Base-by-base conservation (phyloP, 2,888 invertebrate genomes). In the Mystacides longicornis region DNA sequence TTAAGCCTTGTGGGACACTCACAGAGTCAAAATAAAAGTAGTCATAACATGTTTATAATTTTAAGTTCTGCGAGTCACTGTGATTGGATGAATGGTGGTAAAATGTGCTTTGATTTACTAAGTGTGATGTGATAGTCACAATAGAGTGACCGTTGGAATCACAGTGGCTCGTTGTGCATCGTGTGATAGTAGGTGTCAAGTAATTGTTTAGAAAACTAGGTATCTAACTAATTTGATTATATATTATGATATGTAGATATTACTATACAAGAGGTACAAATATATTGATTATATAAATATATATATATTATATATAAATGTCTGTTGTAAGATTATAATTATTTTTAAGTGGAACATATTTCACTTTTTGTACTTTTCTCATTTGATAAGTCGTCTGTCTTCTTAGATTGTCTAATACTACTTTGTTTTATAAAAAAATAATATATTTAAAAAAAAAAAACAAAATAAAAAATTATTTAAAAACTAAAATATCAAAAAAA, bases 141-240 rank as follows among this genome's bases (percentile, higher is more conserved):
- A 37, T 14, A 37, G 37, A 37, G 14, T 37, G 37, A 7, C n/a
- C 14, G 37, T 14, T 7, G 27, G n/a, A n/a, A 27, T 11, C 16
- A 14, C 37, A 37, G 37, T 14, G 14, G 4, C 37, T 37, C 16
- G 14, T 3, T 37, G 37, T 37, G 37, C n/a, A 50, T 58, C 52
- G 58, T 59, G 61, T 61, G 61, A 61, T 61, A 61, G 61, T 59
- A 59, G 57, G 59, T 59, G 59, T 61, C 57, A 46, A 51, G 50
- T 59, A 52, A 53, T 56, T 52, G 33, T 37, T 21, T 52, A 52
- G n/a, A n/a, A n/a, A n/a, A n/a, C 14, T 37, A 37, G 14, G 14
- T 14, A 37, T 37, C 14, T 14, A 27, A n/a, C n/a, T n/a, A n/a
- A n/a, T n/a, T n/a, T n/a, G n/a, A n/a, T n/a, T 27, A 27, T 37